These are phyloP conservation scores for Zaprionus nigranus DNA, from an alignment of 1,140 invertebrate genomes.

Conservation along the genomic window DNA sequence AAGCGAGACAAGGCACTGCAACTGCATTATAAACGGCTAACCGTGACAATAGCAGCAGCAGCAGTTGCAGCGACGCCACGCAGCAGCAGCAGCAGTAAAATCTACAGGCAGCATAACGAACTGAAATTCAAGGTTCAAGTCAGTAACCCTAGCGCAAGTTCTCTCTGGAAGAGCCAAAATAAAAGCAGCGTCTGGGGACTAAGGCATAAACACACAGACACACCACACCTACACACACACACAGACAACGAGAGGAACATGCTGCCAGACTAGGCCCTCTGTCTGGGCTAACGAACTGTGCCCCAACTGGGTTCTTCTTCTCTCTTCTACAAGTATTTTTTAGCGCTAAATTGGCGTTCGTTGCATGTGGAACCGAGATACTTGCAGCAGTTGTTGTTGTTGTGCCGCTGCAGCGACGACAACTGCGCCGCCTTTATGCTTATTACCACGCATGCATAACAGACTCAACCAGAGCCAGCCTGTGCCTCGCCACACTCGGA, in stretches of 20 bases:
- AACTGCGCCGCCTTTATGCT: constrained; percentile 67
- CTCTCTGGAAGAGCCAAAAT: constrained; percentile 61
- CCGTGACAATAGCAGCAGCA: constrained; percentile 57
- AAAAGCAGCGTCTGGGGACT: constrained; percentile 65
- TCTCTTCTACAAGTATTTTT: constrained; percentile 39
- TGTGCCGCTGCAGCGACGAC: constrained; percentile 61
- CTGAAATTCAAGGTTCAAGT: constrained; percentile 81
- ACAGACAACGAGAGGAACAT: constrained; percentile 15
- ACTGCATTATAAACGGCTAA: constrained; percentile 66
- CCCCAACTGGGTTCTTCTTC: constrained; percentile 27
- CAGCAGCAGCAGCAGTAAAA: constrained; percentile 32
- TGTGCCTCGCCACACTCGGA: constrained; percentile 45
- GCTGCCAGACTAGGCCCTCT: constrained; percentile 15
- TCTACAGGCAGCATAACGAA: constrained; percentile 71
- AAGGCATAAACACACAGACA: constrained; percentile 65
- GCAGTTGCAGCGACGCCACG: constrained; percentile 21
- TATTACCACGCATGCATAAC: constrained; percentile 80
- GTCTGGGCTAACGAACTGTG: constrained; percentile 65
- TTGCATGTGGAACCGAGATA: constrained; percentile 52
- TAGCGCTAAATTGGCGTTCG: constrained; percentile 74
- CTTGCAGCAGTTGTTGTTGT: constrained; percentile 17
- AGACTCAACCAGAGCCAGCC: constrained; percentile 27
- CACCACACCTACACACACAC: constrained; percentile 1
- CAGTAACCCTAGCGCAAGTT: constrained; percentile 73
- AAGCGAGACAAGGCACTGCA: constrained; percentile 31